These are phyloP conservation scores for Pentamera pediparva DNA, from an alignment of 53 echinoderm and acorn worm species.

Conservation along the genomic window DNA sequence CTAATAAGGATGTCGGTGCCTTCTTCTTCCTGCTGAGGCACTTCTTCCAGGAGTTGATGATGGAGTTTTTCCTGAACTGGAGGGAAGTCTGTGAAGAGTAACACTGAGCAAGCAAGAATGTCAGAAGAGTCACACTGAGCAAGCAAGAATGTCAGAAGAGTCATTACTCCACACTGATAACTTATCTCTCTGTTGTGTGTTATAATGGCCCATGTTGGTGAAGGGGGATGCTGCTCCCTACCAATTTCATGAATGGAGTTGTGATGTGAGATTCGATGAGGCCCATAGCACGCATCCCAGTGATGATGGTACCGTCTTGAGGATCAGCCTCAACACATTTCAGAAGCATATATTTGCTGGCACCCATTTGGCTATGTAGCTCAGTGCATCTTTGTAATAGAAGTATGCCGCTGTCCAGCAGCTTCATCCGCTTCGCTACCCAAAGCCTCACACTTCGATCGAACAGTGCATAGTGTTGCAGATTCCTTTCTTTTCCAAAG, in stretches of 20 bases:
- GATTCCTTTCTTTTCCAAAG: too few relatives aligned
- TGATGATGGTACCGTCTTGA: neutral
- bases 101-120: neutral
- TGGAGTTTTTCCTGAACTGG: neutral
- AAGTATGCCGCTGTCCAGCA: neutral
- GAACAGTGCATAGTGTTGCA: too few relatives aligned
- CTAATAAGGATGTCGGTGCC: neutral
- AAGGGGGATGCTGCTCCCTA: neutral
- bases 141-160: too few relatives aligned
- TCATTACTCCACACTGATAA: neutral
- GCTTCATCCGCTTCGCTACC: too few relatives aligned
- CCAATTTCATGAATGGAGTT: conserved; percentile 17
- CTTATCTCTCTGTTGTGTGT: too few relatives aligned
- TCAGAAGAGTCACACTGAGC: neutral
- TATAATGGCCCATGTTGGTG: neutral
- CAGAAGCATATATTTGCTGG: neutral
- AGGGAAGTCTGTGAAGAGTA: neutral
- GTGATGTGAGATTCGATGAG: conserved; percentile 5
- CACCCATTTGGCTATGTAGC: neutral
- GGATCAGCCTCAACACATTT: conserved; percentile 28
- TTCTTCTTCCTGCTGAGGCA: neutral
- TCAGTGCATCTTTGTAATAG: neutral
- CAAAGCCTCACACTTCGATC: too few relatives aligned
- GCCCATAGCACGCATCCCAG: conserved; percentile 23
- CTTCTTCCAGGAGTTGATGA: neutral